A percentile compares a stretch with the other conserved stretches of the same genome.
Evolutionary conservation across 2,113 vertebrate genomes (phyloP).

Genomic region (Malurus melanocephalus): DNA sequence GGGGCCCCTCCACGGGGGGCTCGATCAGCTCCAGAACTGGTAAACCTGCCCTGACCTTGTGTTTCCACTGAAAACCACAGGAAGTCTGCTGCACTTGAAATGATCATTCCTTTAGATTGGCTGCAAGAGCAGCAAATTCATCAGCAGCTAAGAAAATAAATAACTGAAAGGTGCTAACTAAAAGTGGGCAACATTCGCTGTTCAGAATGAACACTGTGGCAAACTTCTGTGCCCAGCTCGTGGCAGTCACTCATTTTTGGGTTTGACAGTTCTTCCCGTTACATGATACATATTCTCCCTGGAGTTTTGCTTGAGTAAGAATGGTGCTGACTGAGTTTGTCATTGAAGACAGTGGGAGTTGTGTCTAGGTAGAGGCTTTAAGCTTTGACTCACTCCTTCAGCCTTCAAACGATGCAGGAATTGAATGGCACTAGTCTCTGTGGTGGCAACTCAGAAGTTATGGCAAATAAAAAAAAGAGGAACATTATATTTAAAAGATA

Average conservation of each 20-base stretch:
- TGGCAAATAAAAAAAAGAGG: not conserved
- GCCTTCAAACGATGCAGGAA: not conserved
- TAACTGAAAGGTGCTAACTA: not conserved
- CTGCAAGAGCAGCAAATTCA: not conserved
- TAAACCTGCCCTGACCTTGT: constrained; percentile 55
- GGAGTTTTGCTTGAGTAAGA: constrained; percentile 51
- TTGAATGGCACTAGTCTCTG: not conserved
- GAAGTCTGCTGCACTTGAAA: constrained; percentile 36
- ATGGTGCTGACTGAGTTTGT: not conserved
- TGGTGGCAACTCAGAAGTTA: not conserved
- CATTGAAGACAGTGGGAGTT: constrained; percentile 26
- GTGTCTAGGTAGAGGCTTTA: not conserved
- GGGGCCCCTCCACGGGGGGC: constrained; percentile 84
- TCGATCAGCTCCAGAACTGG: constrained; percentile 96
- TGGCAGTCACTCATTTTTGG: not conserved
- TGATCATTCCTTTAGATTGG: not conserved
- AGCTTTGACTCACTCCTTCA: constrained; percentile 43
- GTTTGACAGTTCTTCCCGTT: not conserved
- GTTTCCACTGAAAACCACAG: constrained; percentile 70
- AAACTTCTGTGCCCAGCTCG: not conserved
- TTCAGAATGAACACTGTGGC: not conserved
- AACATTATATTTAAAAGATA: not conserved
- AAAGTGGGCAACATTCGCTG: not conserved
- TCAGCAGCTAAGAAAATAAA: not conserved
- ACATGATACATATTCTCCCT: not conserved